Conservation (phyloP, 2,888 invertebrate genomes). For the Brassicogethes aeneus region DNA sequence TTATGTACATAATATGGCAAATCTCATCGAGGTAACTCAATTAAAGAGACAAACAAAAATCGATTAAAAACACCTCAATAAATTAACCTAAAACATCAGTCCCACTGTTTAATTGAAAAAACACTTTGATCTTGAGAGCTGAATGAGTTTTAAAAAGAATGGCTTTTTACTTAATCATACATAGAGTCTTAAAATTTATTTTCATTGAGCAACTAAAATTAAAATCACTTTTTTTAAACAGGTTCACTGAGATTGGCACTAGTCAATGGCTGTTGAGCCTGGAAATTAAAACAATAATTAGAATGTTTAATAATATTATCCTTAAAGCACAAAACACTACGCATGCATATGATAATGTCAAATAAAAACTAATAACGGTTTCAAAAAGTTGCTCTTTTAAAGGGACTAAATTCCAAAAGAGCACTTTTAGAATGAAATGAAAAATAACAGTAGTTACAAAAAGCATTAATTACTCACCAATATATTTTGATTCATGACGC, state of each 20-base stretch:
- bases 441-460: neutral
- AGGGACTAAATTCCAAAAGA: too few relatives aligned
- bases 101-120: too few relatives aligned
- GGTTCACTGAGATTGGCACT: conserved; percentile 72
- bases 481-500: conserved; percentile 28
- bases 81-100: too few relatives aligned
- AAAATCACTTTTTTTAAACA: conserved; percentile 46
- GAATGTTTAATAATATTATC: conserved; percentile 7
- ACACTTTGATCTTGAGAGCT: neutral
- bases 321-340: too few relatives aligned
- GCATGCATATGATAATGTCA: too few relatives aligned
- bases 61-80: too few relatives aligned
- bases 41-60: too few relatives aligned
- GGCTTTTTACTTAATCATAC: conserved; percentile 9
- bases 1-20: too few relatives aligned
- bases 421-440: neutral
- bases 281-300: conserved; percentile 41
- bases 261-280: conserved; percentile 78
- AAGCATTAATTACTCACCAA: conserved; percentile 25
- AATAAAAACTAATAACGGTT: too few relatives aligned
- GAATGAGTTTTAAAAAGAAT: conserved; percentile 3
- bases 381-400: too few relatives aligned
- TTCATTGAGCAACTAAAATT: conserved; percentile 17
- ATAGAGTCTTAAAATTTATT: conserved; percentile 11
- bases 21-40: too few relatives aligned